These are phyloP conservation scores for Myripristis murdjan DNA, from an alignment of 2,797 vertebrate species.

Conservation along the genomic window DNA sequence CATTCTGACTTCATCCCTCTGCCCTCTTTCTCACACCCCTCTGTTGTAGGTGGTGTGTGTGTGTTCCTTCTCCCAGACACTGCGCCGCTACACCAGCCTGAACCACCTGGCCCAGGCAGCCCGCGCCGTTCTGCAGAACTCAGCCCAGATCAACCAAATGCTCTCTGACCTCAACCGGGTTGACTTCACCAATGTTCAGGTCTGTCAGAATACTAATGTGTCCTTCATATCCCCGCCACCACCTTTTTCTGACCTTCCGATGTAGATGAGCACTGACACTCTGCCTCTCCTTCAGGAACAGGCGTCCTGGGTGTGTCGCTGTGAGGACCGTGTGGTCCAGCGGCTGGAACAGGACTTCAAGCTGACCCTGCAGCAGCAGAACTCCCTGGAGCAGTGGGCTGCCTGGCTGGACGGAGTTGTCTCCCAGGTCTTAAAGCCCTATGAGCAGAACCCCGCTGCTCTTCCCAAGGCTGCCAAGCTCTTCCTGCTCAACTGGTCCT, in stretches of 20 bases:
- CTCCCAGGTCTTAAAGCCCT: slow-evolving; percentile 91
- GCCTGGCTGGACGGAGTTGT: slow-evolving; percentile 92
- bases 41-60: slow-evolving; percentile 89
- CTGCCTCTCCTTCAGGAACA: slow-evolving; percentile 85
- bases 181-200: slow-evolving; percentile 97
- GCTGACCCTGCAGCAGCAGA: slow-evolving; percentile 94
- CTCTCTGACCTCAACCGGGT: slow-evolving; percentile 95
- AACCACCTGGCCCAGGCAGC: slow-evolving; percentile 96
- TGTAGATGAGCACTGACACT: neutral
- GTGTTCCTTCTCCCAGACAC: slow-evolving; percentile 92
- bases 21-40: neutral
- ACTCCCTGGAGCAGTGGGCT: slow-evolving; percentile 96
- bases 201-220: slow-evolving; percentile 47
- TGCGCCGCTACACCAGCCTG: slow-evolving; percentile 94
- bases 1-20: neutral
- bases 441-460: slow-evolving; percentile 85
- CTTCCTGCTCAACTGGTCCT: slow-evolving; percentile 96
- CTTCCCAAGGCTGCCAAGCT: slow-evolving; percentile 93
- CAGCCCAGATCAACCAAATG: slow-evolving; percentile 96
- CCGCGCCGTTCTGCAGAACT: slow-evolving; percentile 94
- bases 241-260: neutral
- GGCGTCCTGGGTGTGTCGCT: slow-evolving; percentile 95
- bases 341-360: slow-evolving; percentile 95
- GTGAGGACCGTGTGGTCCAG: slow-evolving; percentile 91
- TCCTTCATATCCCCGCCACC: neutral